Evolutionary conservation across 2,888 invertebrate species (phyloP).

Genomic region (Tipula unca): DNA sequence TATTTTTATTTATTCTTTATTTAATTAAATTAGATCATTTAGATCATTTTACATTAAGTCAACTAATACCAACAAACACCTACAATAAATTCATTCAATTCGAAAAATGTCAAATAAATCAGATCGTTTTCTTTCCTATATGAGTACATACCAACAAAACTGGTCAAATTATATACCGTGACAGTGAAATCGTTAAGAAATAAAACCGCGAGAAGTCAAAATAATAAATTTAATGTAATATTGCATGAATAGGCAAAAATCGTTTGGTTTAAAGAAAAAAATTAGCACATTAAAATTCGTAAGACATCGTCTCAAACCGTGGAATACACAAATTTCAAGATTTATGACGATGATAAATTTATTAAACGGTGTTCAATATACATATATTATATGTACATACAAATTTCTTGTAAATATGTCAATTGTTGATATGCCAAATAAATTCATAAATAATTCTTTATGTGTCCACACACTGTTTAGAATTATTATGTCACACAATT

Average conservation of each 20-base stretch:
- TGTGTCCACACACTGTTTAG: background rate
- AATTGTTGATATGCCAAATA: background rate
- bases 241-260: background rate
- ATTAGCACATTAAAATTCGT: background rate
- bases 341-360: background rate
- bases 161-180: background rate
- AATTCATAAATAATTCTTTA: background rate
- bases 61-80: background rate
- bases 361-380: background rate
- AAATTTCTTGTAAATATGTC: background rate
- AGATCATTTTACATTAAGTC: background rate
- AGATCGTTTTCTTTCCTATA: background rate
- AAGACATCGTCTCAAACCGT: background rate
- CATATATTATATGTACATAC: background rate
- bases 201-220: background rate
- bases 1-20: too few species aligned
- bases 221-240: background rate
- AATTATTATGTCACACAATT: background rate
- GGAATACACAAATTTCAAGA: background rate
- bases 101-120: background rate
- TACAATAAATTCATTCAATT: background rate
- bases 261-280: background rate
- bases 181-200: background rate
- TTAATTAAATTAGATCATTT: background rate
- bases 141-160: background rate